Conservation (phyloP, 2,797 vertebrate genomes). For the Bradypus variegatus region DNA sequence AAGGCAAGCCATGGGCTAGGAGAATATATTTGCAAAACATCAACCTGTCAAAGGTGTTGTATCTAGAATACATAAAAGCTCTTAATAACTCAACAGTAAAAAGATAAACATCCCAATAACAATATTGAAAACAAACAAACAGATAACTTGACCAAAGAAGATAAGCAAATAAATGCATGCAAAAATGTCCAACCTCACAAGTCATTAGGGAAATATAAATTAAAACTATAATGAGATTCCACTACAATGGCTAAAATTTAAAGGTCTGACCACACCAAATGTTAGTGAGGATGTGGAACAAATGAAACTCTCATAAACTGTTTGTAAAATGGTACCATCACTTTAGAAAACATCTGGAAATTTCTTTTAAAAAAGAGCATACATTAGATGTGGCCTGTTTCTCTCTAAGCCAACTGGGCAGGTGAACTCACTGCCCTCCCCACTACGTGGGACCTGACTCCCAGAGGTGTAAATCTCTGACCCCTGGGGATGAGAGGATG, state of each 20-base stretch:
- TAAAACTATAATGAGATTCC: neutral
- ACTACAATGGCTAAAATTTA: neutral
- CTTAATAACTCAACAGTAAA: neutral
- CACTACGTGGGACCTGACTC: no score
- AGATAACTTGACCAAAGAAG: neutral
- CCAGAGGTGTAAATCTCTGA: no score
- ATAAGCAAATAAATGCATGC: neutral
- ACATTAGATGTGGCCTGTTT: no score
- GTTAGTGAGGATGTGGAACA: neutral
- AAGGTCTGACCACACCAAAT: neutral
- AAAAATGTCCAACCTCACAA: neutral
- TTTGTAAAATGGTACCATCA: neutral
- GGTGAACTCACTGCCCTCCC: no score
- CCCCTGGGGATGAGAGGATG: no score
- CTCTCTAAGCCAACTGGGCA: no score
- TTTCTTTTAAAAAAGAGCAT: neutral
- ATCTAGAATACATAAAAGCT: neutral
- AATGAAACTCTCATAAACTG: neutral
- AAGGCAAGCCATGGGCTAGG: neutral
- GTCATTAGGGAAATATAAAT: neutral
- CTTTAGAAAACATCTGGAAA: neutral
- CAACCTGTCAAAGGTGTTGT: neutral
- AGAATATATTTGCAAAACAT: neutral
- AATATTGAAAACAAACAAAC: neutral
- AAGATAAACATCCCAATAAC: neutral